These are phyloP conservation scores for Agelaius tricolor DNA, from an alignment of 2,113 vertebrate genomes.

Conservation along the genomic window DNA sequence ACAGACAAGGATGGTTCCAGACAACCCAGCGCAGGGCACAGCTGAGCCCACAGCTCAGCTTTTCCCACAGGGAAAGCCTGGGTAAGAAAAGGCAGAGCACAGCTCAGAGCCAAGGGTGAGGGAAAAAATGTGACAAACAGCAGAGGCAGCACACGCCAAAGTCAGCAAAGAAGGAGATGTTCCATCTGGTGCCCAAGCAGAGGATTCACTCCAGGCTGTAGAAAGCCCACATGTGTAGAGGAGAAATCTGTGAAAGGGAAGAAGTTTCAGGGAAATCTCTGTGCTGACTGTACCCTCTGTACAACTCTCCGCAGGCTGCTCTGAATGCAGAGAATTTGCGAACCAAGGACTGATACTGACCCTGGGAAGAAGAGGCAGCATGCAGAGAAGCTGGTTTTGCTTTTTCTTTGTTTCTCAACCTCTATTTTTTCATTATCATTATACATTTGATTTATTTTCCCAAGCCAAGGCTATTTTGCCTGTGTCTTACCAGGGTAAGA, in stretches of 20 bases:
- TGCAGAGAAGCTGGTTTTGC: neutral
- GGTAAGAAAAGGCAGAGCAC: neutral
- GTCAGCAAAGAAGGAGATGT: fast-evolving
- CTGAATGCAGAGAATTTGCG: neutral
- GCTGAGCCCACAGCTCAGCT: neutral
- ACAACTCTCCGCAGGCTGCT: neutral
- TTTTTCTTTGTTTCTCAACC: neutral
- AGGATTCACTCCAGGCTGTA: neutral
- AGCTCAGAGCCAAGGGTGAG: neutral
- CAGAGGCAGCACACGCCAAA: neutral
- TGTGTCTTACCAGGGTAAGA: neutral
- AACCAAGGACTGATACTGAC: neutral
- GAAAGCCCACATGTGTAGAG: neutral
- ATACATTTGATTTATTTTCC: neutral
- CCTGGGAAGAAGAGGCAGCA: neutral
- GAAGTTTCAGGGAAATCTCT: neutral
- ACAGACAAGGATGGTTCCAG: fast-evolving
- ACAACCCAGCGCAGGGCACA: fast-evolving
- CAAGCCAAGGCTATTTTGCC: neutral
- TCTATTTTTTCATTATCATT: neutral
- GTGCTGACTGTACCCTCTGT: neutral
- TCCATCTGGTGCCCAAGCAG: neutral
- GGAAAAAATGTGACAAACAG: neutral
- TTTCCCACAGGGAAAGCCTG: neutral
- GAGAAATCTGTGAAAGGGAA: neutral